Evolutionary conservation across 2,113 vertebrate species (phyloP).

Genomic region (Coryphaenoides rupestris): DNA sequence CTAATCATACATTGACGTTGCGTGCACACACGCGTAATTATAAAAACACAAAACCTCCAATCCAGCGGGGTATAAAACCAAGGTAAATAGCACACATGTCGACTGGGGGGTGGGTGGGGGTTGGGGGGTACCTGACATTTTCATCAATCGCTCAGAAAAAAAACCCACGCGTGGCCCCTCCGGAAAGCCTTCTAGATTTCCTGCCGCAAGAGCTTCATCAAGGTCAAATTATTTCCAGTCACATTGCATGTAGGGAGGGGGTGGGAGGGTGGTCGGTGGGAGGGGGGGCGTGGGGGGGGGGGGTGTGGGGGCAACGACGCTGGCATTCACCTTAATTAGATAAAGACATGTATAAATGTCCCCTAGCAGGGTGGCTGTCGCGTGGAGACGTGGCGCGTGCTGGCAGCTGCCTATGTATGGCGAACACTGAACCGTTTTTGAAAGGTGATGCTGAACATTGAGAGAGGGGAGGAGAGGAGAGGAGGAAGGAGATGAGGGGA

Average conservation of each 20-base stretch:
- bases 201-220: conserved; percentile 58
- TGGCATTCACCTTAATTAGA: conserved; percentile 80
- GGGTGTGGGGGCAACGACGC: conserved; percentile 60
- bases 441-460: conserved; percentile 57
- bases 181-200: conserved; percentile 31
- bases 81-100: too few species aligned
- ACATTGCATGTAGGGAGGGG: conserved; percentile 47
- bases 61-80: too few species aligned
- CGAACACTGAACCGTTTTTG: conserved; percentile 69
- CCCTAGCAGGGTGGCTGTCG: conserved; percentile 75
- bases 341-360: conserved; percentile 77
- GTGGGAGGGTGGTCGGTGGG: too few species aligned
- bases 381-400: conserved; percentile 66
- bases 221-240: conserved; percentile 71
- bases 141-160: conserved; percentile 16
- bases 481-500: too few species aligned
- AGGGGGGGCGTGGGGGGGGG: too few species aligned
- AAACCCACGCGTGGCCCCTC: conserved; percentile 18
- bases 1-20: too few species aligned
- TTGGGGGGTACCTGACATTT: conserved; percentile 47
- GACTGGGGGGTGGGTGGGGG: too few species aligned
- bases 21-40: too few species aligned
- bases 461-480: conserved; percentile 28
- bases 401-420: conserved; percentile 76
- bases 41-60: too few species aligned